These are phyloP conservation scores for Trachymyrmex septentrionalis DNA, from an alignment of 1,140 invertebrate species.

Conservation along the genomic window DNA sequence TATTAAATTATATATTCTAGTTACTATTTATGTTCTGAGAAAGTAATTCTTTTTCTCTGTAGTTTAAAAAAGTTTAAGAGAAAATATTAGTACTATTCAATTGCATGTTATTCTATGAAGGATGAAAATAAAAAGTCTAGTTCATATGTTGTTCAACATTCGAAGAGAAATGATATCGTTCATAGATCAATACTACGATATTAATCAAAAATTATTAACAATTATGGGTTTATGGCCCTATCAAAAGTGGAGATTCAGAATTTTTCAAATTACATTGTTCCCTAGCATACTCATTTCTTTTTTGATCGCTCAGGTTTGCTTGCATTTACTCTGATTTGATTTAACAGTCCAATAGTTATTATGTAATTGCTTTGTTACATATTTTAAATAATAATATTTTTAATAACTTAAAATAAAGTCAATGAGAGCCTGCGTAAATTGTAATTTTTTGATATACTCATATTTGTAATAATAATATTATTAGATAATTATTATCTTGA, in stretches of 20 bases:
- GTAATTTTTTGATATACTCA: neutral
- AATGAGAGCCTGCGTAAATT: neutral
- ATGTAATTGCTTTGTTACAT: neutral
- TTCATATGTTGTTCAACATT: conserved; percentile 11
- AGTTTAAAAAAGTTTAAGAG: neutral
- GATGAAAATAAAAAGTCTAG: neutral
- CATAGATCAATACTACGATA: conserved; percentile 8
- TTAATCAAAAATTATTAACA: neutral
- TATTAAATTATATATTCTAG: neutral
- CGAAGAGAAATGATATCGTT: conserved; percentile 28
- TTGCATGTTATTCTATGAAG: neutral
- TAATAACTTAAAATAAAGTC: neutral
- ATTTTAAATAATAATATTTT: neutral
- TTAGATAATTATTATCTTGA: neutral
- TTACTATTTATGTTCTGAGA: neutral
- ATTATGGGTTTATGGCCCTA: conserved; percentile 21
- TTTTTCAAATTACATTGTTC: conserved; percentile 3
- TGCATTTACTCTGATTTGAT: neutral
- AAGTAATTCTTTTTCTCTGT: neutral
- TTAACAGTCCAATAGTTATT: neutral
- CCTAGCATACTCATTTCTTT: neutral
- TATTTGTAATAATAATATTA: conserved; percentile 17
- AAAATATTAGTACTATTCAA: neutral
- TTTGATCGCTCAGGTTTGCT: conserved; percentile 11
- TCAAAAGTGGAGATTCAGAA: neutral